phyloP scores from a whole-genome alignment of 2,797 vertebrate genomes.

The Amblyopsis hoosieri region DNA sequence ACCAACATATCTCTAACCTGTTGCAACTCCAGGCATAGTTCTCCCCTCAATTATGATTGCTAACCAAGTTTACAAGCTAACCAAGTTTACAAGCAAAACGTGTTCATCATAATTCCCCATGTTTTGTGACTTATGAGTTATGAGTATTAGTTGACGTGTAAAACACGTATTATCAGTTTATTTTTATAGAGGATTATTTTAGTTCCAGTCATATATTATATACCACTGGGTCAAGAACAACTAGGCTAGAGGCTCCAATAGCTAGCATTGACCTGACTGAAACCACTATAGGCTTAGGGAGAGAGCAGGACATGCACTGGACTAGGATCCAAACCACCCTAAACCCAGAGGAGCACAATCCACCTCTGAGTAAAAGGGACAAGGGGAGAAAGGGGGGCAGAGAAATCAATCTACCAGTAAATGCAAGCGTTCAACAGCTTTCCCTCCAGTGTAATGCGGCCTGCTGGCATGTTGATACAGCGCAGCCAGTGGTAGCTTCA shows the following conservation, averaged over 20 bases:
- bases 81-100: not conserved
- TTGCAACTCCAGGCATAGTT: not conserved
- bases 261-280: conserved; percentile 29
- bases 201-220: conserved; percentile 2
- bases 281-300: conserved; percentile 36
- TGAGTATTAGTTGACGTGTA: too few species aligned
- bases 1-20: not conserved
- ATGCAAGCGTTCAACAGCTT: conserved; percentile 66
- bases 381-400: conserved; percentile 34
- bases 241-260: conserved; percentile 37
- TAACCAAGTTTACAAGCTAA: conserved; percentile 4
- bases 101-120: too few species aligned
- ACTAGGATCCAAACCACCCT: conserved; percentile 39
- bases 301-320: conserved; percentile 50
- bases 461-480: conserved; percentile 75
- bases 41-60: conserved; percentile 8
- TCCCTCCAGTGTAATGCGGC: conserved; percentile 65
- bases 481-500: conserved; percentile 75
- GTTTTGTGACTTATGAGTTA: not conserved
- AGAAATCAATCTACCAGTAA: conserved; percentile 30
- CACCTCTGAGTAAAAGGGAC: conserved; percentile 31
- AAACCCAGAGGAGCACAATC: conserved; percentile 30
- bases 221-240: conserved; percentile 21
- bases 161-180: too few species aligned
- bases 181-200: conserved; percentile 2